Evolutionary conservation across 2,797 vertebrate species (phyloP).

Genomic region (Crypturellus tataupa): DNA sequence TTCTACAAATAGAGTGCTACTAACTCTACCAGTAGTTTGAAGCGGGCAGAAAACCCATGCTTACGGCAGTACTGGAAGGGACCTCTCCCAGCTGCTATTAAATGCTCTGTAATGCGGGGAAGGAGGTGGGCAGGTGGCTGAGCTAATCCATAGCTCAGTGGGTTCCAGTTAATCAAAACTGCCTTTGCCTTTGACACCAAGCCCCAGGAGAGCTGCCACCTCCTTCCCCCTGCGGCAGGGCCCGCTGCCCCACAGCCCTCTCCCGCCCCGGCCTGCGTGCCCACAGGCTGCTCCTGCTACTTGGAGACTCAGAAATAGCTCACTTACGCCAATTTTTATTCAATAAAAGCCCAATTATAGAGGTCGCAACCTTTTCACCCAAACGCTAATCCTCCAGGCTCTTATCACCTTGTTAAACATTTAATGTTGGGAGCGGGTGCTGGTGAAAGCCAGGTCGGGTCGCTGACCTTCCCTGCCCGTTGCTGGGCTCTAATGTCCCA

Average conservation of each 20-base stretch:
- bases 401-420: slow-evolving; percentile 44
- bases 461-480: neutral
- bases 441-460: slow-evolving; percentile 20
- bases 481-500: neutral
- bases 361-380: neutral
- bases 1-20: neutral
- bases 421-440: neutral
- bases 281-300: neutral
- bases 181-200: neutral
- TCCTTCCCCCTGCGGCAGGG: neutral
- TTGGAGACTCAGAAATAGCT: neutral
- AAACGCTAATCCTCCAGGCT: neutral
- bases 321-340: neutral
- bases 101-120: neutral
- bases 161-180: neutral
- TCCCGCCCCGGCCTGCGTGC: neutral
- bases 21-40: neutral
- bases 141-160: neutral
- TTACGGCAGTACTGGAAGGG: neutral
- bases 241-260: accelerated
- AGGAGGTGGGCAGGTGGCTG: neutral
- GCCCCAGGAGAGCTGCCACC: neutral
- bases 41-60: accelerated
- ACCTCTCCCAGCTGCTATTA: neutral
- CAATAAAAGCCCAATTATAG: slow-evolving; percentile 2